Evolutionary conservation across 2,113 vertebrate species (phyloP), one percentile per base, ranked within the genome.

Genomic region (Microcebus ravelobensis): DNA sequence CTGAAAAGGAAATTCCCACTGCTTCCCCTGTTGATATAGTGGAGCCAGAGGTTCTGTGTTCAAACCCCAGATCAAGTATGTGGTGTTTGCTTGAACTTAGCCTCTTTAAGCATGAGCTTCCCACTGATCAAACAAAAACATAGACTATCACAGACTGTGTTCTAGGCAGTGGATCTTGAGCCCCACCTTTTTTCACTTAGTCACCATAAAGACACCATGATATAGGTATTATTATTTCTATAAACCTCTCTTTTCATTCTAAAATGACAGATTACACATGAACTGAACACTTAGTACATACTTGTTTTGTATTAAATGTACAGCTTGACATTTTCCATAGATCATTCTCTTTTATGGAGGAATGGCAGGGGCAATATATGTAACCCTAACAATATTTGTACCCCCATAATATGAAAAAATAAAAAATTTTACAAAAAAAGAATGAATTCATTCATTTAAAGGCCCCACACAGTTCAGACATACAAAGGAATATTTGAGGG

Each of bases 41-140:
- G 2, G 11, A 68, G 12, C 1, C 10, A 42, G 25, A 36, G 0
- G 6, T 45, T 39, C 14, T 31, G 1, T 27, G 0, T 48, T 57
- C 61, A 86, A 39, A 65, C 77, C 29, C 13, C 6, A 77, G 9
- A 36, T 42, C 14, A 8, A 31, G 3, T 4, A 34, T 18, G 11
- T 34, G 23, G 36, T 63, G 17, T 34, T 85, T 77, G 48, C 48
- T 57, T 42, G 6, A 48, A 48, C 48, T 48, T 48, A 48, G 10
- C 48, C 48, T 8, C 1, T 27, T 48, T 8, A 48, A 42, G 36
- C 6, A 3, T 55, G 29, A 74, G 2, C 27, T 61, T 87, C 27
- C n/a, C 42, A 4, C 9, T 14, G 71, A 59, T 34, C 39, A 10
- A 6, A 73, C 5, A 83, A 23, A 5, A 20, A n/a, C n/a, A 48